These are phyloP conservation scores for Adela reaumurella DNA, from an alignment of 2,888 invertebrate genomes.

Conservation along the genomic window DNA sequence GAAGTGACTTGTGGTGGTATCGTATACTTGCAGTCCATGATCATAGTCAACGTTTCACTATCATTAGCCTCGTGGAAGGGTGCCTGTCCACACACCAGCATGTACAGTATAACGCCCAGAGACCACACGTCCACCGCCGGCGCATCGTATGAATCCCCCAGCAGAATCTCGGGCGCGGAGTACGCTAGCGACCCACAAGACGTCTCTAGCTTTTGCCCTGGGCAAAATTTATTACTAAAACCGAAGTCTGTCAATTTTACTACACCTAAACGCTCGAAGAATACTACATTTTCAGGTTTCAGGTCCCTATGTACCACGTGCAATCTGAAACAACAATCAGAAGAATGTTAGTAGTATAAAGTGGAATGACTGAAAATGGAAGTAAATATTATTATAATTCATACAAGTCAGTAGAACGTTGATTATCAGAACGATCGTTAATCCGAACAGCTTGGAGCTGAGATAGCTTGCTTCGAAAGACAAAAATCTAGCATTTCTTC, in stretches of 20 bases:
- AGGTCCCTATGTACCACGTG: slow-evolving; percentile 81
- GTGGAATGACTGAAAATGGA: no score
- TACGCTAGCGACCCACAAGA: slow-evolving; percentile 98
- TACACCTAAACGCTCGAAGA: slow-evolving; percentile 94
- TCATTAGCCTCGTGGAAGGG: slow-evolving; percentile 99
- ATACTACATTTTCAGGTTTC: slow-evolving; percentile 99
- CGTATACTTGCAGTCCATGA: slow-evolving; percentile 98
- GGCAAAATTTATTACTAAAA: slow-evolving; percentile 92
- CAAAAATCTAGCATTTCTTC: no score
- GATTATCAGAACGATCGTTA: no score
- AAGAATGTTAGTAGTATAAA: no score
- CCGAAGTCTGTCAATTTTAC: slow-evolving; percentile 99
- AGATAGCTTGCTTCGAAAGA: no score
- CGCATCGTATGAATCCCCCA: slow-evolving; percentile 98
- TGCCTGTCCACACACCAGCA: slow-evolving; percentile 96
- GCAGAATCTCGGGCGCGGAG: slow-evolving; percentile 97
- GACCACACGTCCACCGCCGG: slow-evolving; percentile 99
- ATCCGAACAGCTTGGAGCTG: no score
- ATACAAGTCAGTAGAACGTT: no score
- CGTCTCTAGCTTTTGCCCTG: slow-evolving; percentile 95
- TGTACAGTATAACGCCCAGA: slow-evolving; percentile 95
- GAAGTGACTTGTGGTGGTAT: slow-evolving; percentile 85
- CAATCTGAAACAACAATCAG: slow-evolving; percentile 34
- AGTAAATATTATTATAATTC: no score
- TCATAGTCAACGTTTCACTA: slow-evolving; percentile 98